Evolutionary conservation across 2,797 vertebrate genomes (phyloP).

Genomic region (Pseudochirops cupreus): DNA sequence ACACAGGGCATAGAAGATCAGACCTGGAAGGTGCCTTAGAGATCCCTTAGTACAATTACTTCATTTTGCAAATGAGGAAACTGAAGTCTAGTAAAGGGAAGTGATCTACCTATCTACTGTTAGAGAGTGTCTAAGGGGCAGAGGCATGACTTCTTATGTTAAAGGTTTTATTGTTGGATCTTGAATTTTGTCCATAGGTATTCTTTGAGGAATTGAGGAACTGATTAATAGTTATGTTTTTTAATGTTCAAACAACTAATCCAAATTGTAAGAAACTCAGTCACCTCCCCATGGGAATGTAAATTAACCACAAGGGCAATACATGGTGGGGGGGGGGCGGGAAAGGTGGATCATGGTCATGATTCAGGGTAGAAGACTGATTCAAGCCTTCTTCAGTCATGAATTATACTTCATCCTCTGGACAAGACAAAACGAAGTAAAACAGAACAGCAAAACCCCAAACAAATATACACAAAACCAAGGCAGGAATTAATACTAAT

Average conservation of each 20-base stretch:
- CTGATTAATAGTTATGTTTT: not conserved
- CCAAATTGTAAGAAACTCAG: not conserved
- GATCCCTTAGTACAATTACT: not conserved
- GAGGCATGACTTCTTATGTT: not conserved
- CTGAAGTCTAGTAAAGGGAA: not conserved
- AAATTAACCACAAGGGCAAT: not conserved
- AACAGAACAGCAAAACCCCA: not conserved
- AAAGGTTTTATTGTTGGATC: not conserved
- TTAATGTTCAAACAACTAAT: not conserved
- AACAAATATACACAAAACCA: not conserved
- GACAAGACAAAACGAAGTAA: not conserved
- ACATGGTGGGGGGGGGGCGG: rapidly evolving
- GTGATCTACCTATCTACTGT: not conserved
- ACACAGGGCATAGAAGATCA: not conserved
- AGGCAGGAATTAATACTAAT: not conserved
- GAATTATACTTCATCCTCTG: not conserved
- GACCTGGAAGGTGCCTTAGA: not conserved
- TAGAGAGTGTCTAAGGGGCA: not conserved
- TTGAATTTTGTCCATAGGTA: not conserved
- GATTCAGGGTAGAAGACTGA: not conserved
- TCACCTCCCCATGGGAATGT: not conserved
- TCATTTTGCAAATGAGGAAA: not conserved
- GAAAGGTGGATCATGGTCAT: not conserved
- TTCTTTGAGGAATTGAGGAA: not conserved
- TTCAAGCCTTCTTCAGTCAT: not conserved